Base-by-base conservation (phyloP, 1,140 invertebrate genomes). In the Goniozus legneri region DNA sequence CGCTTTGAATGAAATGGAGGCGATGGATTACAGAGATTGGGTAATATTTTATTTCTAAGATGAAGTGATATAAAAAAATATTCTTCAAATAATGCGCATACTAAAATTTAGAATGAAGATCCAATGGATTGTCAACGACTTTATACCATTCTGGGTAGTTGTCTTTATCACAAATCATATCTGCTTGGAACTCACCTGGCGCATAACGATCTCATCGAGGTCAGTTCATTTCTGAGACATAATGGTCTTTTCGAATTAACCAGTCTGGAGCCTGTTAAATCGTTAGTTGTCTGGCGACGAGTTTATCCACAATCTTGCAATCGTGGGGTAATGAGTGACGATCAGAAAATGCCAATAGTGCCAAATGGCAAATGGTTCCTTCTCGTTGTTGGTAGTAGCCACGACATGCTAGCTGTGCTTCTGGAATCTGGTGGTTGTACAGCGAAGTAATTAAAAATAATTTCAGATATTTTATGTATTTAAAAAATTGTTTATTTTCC, bases 21-120 rank as follows among this genome's bases (percentile, higher is more conserved):
- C 88, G 13, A 87, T 87, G 75, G 87, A 90, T 72, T 88, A 89
- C 69, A 76, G 85, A 58, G 86, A 88, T 71, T 88, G 86, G 86
- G 84, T 86, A 76, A 37, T 15, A 27, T 40, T 36, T 20, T 41
- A 15, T 32, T 51, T 20, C 41, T 30, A 27, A 22, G 20, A 42
- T 3, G 38, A 33, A 43, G 4, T 37, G 4, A 10, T 10, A 21
- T n/a, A 37, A 14, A 20, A 3, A 20, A 8, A 48, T 31, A 12
- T 32, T 31, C 4, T 14, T 33, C 7, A 30, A 30, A 27, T 8
- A 27, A 48, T 33, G 8, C 6, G 27, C 14, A 3, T 48, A 32
- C 16, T 27, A 27, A 27, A 27, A 27, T 6, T 16, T 65, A 86
- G 84, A 88, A 85, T 62, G 85, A 89, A 67, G 85, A 89, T 66